phyloP scores from a whole-genome alignment of 1,140 invertebrate species.

The Epicauta chinensis region DNA sequence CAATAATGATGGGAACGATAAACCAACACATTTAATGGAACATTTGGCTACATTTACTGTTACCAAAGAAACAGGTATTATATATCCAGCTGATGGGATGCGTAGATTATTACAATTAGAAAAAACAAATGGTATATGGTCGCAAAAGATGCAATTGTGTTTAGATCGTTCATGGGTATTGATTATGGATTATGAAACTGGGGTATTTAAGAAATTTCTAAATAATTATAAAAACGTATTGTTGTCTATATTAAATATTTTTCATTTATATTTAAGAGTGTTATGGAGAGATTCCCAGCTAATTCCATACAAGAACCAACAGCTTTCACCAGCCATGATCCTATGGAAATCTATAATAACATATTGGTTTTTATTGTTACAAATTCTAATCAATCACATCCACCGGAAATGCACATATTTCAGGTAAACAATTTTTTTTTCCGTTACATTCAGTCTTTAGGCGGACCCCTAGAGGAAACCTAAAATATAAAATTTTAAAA shows the following conservation, averaged over 20 bases:
- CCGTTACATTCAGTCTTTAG: too few species aligned
- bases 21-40: conserved; percentile 81
- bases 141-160: conserved; percentile 92
- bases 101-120: conserved; percentile 89
- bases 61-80: conserved; percentile 77
- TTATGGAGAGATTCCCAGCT: conserved; percentile 93
- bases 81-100: conserved; percentile 93
- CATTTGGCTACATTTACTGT: conserved; percentile 98
- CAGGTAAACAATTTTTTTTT: conserved; percentile 57
- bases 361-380: conserved; percentile 94
- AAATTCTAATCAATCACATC: conserved; percentile 44
- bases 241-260: background rate
- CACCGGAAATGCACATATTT: conserved; percentile 98
- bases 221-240: background rate
- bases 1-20: conserved; percentile 49
- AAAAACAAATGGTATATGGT: conserved; percentile 98
- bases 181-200: conserved; percentile 94
- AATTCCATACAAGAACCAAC: conserved; percentile 90
- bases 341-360: conserved; percentile 97
- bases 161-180: conserved; percentile 84
- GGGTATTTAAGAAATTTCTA: conserved; percentile 52
- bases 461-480: too few species aligned
- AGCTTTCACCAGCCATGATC: conserved; percentile 93
- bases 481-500: too few species aligned
- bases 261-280: conserved; percentile 57